Evolutionary conservation across 1,140 invertebrate genomes (phyloP).

Genomic region (Paracyclopina nana): DNA sequence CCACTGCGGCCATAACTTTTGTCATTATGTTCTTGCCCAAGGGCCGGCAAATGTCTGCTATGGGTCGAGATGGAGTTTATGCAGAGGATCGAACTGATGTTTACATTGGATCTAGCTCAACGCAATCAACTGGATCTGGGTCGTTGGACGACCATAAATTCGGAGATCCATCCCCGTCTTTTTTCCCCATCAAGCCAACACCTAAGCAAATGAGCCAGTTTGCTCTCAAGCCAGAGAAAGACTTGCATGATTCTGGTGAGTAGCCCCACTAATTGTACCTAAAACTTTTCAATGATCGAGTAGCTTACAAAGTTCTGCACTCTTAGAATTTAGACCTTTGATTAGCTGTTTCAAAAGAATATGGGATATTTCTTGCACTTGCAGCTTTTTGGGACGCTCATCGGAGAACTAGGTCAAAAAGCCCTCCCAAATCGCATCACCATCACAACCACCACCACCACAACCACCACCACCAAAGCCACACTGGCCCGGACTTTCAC

Average conservation of each 20-base stretch:
- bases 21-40: conserved; percentile 29
- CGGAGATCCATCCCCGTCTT: conserved; percentile 25
- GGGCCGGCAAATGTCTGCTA: conserved; percentile 27
- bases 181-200: conserved; percentile 23
- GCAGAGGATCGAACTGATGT: conserved; percentile 24
- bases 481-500: too few relatives aligned
- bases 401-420: too few relatives aligned
- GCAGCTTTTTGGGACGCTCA: neutral
- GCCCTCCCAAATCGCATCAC: too few relatives aligned
- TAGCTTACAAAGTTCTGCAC: neutral
- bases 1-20: conserved; percentile 28
- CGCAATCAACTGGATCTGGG: conserved; percentile 18
- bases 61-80: conserved; percentile 26
- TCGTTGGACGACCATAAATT: too few relatives aligned
- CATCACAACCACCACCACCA: too few relatives aligned
- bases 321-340: neutral
- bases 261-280: neutral
- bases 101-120: conserved; percentile 17
- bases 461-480: too few relatives aligned
- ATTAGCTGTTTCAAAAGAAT: neutral
- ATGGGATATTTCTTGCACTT: too few relatives aligned
- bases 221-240: conserved; percentile 10
- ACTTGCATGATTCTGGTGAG: neutral
- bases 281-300: neutral
- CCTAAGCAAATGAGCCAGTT: too few relatives aligned